phyloP scores from a whole-genome alignment of 2,113 vertebrate species.

The Melanotaenia duboulayi region DNA sequence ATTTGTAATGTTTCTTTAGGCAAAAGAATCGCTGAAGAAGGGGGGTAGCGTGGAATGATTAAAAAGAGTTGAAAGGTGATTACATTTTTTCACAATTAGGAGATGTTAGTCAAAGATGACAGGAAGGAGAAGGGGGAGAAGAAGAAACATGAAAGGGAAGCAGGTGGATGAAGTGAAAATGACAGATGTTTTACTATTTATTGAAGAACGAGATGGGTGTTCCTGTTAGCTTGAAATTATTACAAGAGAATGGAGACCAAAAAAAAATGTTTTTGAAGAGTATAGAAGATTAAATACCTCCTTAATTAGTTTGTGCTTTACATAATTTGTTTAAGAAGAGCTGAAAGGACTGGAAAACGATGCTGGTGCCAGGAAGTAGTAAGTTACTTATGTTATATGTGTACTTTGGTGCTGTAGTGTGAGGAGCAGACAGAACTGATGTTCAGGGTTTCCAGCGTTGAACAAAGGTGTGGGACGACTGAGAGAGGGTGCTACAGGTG shows the following conservation, averaged over 20 bases:
- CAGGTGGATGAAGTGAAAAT: slow-evolving; percentile 5
- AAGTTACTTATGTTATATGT: neutral
- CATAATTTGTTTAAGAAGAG: neutral
- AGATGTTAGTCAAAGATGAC: slow-evolving; percentile 1
- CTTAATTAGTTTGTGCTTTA: neutral
- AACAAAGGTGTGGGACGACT: slow-evolving; percentile 29
- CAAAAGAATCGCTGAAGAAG: slow-evolving; percentile 9
- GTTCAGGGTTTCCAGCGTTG: slow-evolving; percentile 10
- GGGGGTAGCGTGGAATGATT: slow-evolving; percentile 2
- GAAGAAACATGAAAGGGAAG: neutral
- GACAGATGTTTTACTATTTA: neutral
- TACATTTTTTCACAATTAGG: slow-evolving; percentile 6
- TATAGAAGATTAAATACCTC: neutral
- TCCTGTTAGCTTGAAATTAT: neutral
- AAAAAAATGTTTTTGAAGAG: neutral
- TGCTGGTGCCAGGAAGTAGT: neutral
- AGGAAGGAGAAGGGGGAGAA: neutral
- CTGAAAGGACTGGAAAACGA: neutral
- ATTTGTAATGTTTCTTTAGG: slow-evolving; percentile 14
- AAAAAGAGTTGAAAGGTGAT: slow-evolving; percentile 17
- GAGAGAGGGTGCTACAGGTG: slow-evolving; percentile 35
- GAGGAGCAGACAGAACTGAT: neutral
- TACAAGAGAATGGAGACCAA: neutral
- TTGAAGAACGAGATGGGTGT: neutral
- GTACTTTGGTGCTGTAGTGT: neutral